phyloP scores from a whole-genome alignment of 2,797 vertebrate genomes.

The Acipenser ruthenus region DNA sequence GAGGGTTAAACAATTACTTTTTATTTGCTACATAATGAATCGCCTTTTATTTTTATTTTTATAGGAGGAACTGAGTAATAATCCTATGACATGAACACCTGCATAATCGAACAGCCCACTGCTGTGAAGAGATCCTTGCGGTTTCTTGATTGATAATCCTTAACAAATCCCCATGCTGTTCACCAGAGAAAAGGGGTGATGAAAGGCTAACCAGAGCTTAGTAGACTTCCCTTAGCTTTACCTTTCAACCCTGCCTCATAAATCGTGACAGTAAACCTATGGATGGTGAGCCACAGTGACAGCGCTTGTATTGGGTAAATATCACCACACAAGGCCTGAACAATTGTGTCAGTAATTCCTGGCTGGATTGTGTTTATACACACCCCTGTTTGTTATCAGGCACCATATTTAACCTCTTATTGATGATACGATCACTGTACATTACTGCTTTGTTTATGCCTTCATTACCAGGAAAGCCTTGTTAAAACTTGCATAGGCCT shows the following conservation, averaged over 20 bases:
- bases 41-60: neutral
- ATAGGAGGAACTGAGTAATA: neutral
- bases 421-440: no score
- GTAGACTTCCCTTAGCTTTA: neutral
- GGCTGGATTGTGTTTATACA: no score
- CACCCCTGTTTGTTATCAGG: no score
- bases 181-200: neutral
- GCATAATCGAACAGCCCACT: neutral
- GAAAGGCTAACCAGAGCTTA: neutral
- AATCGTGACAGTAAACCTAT: neutral
- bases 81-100: constrained; percentile 1
- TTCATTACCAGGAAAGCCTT: no score
- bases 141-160: constrained; percentile 2
- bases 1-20: neutral
- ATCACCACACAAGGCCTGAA: no score
- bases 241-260: neutral
- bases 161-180: neutral
- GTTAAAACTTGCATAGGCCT: no score
- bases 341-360: no score
- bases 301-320: neutral
- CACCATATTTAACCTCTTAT: no score
- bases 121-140: neutral
- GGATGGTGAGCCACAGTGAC: neutral
- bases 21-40: neutral
- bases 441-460: no score